phyloP scores from a whole-genome alignment of 2,888 invertebrate genomes.

The Mythimna impura region DNA sequence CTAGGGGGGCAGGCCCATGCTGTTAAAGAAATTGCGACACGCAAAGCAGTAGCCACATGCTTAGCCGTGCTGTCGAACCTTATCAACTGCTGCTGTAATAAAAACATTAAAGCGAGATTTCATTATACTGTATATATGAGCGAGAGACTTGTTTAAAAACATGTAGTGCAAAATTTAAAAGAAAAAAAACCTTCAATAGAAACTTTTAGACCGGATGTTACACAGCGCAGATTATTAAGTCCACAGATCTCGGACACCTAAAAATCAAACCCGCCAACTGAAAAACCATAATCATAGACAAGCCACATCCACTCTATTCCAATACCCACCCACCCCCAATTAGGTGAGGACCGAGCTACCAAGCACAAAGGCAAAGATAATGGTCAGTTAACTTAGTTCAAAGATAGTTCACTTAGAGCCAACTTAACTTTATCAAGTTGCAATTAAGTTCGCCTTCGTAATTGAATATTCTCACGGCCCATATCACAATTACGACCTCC shows the following conservation, averaged over 20 bases:
- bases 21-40: no score
- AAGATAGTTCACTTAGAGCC: constrained; percentile 90
- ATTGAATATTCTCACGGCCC: constrained; percentile 89
- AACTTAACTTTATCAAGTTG: constrained; percentile 89
- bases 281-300: constrained; percentile 1
- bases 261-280: background rate
- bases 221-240: no score
- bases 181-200: no score
- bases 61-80: no score
- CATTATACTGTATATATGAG: no score
- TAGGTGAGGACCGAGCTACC: constrained; percentile 83
- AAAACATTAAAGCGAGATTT: no score
- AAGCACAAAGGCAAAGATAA: constrained; percentile 90
- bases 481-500: constrained; percentile 87
- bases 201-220: no score
- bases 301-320: constrained; percentile 69
- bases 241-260: background rate
- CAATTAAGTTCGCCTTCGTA: constrained; percentile 88
- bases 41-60: no score
- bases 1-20: no score
- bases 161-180: no score
- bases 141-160: no score
- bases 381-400: constrained; percentile 90
- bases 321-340: constrained; percentile 78
- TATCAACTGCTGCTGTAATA: no score